Evolutionary conservation across 2,888 invertebrate species (phyloP).

Genomic region (Anarsia innoxiella): DNA sequence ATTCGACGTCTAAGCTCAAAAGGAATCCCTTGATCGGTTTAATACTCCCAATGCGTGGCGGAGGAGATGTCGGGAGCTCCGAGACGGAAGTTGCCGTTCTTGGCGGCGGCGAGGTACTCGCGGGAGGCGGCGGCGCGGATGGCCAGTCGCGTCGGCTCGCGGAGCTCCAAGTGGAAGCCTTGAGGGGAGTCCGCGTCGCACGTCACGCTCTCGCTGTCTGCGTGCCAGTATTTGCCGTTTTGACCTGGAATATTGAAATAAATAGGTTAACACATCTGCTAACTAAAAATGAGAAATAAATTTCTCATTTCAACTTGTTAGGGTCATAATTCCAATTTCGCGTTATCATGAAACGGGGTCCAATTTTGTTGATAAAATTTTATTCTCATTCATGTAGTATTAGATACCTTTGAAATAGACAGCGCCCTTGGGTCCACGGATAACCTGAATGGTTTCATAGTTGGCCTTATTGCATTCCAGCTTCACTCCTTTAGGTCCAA

Average conservation of each 20-base stretch:
- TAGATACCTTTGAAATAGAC: constrained; percentile 93
- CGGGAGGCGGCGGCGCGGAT: constrained; percentile 85
- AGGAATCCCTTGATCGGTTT: constrained; percentile 36
- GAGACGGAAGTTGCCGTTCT: constrained; percentile 92
- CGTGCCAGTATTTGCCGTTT: constrained; percentile 96
- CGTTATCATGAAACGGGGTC: too few species aligned
- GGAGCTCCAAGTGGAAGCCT: constrained; percentile 93
- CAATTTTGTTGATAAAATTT: too few species aligned
- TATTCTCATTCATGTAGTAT: too few species aligned
- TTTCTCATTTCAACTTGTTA: too few species aligned
- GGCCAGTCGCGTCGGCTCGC: constrained; percentile 93
- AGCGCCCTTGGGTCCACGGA: constrained; percentile 90
- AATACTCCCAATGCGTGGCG: constrained; percentile 97
- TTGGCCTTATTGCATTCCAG: constrained; percentile 97
- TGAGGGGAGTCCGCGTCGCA: constrained; percentile 89
- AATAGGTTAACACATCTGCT: too few species aligned
- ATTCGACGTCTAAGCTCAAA: too few species aligned
- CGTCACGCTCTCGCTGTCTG: constrained; percentile 89
- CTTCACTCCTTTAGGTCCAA: constrained; percentile 91
- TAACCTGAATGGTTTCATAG: constrained; percentile 94
- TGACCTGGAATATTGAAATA: constrained; percentile 87
- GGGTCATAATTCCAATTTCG: too few species aligned
- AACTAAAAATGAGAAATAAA: too few species aligned
- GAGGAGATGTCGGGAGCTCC: constrained; percentile 84
- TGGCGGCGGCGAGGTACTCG: constrained; percentile 89